These are phyloP conservation scores for Clanis bilineata DNA, from an alignment of 2,888 invertebrate species.

Conservation along the genomic window DNA sequence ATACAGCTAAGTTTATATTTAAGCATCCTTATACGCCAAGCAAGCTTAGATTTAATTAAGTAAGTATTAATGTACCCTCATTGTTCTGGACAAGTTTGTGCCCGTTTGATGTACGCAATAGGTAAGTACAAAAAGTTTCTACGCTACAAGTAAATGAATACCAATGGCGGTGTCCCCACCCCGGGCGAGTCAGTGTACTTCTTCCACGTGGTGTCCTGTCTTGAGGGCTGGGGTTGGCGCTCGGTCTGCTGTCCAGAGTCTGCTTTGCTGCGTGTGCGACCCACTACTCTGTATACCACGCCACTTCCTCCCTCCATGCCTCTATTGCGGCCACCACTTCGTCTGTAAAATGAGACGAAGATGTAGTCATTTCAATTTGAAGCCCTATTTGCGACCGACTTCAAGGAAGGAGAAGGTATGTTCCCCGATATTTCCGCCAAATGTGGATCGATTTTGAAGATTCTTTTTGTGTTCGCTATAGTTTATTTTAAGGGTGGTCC, in stretches of 20 bases:
- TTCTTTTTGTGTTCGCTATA: too few species aligned
- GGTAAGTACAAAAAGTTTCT: neutral
- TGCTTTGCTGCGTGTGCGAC: slow-evolving; percentile 72
- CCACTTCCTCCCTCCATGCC: slow-evolving; percentile 82
- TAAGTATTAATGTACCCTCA: neutral
- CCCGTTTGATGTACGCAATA: too few species aligned
- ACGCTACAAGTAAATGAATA: slow-evolving; percentile 28
- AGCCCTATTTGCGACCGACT: too few species aligned
- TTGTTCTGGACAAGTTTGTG: too few species aligned
- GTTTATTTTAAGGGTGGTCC: too few species aligned
- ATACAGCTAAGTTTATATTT: too few species aligned
- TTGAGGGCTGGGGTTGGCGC: slow-evolving; percentile 59
- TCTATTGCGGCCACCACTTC: slow-evolving; percentile 79
- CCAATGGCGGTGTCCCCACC: slow-evolving; percentile 81
- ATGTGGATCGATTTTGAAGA: too few species aligned
- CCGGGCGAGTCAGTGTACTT: slow-evolving; percentile 85
- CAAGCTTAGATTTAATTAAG: neutral
- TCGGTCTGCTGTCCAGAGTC: slow-evolving; percentile 80
- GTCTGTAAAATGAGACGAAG: slow-evolving; percentile 54
- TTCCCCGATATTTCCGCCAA: too few species aligned
- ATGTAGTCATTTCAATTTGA: neutral
- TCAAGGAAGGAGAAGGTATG: too few species aligned
- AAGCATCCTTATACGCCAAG: neutral
- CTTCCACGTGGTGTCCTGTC: slow-evolving; percentile 83
- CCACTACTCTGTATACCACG: slow-evolving; percentile 76